Base-by-base conservation (phyloP, 2,797 vertebrate genomes). In the Crenichthys baileyi region DNA sequence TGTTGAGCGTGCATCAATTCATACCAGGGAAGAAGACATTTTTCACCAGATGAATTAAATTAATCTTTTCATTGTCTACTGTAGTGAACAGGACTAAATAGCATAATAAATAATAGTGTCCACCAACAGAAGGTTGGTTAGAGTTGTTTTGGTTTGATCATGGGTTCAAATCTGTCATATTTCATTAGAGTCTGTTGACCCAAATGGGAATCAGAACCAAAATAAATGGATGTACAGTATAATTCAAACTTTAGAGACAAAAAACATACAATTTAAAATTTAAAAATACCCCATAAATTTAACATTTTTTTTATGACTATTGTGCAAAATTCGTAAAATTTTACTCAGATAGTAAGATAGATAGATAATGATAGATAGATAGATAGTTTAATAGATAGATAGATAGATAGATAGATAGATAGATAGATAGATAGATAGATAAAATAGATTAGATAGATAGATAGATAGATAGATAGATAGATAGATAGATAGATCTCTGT, bases 351-450 rank as follows among this genome's bases (percentile, higher is more conserved):
- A n/a, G n/a, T n/a, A n/a, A 46, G 67, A 16, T 46, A 46, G 39
- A 16, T 46, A 70, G 67, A 7, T 26, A 70, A n/a, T n/a, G 67
- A 16, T 46, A 44, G 65, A 68, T 44, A 46, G 67, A 26, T 46
- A 46, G 67, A 46, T 26, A 46, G 67, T n/a, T 26, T n/a, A 41
- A 48, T 26, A 48, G 67, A 48, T 29, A 50, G 68, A 50, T 29
- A 48, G 68, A 48, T 13, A 53, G 70, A 60, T 48, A 50, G 55
- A 50, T 26, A 61, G 76, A 39, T 48, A 58, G 67, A 58, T 36
- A 56, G 48, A 76, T 53, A 76, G 55, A 70, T 29, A 70, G 75
- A 70, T 36, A 70, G 51, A 70, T 36, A 71, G 76, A n/a, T n/a
- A n/a, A n/a, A n/a, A n/a, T n/a, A n/a, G n/a, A n/a, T n/a, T n/a